These are phyloP conservation scores for Gymnopithys bicolor DNA, from an alignment of 2,797 vertebrate species.

Conservation along the genomic window DNA sequence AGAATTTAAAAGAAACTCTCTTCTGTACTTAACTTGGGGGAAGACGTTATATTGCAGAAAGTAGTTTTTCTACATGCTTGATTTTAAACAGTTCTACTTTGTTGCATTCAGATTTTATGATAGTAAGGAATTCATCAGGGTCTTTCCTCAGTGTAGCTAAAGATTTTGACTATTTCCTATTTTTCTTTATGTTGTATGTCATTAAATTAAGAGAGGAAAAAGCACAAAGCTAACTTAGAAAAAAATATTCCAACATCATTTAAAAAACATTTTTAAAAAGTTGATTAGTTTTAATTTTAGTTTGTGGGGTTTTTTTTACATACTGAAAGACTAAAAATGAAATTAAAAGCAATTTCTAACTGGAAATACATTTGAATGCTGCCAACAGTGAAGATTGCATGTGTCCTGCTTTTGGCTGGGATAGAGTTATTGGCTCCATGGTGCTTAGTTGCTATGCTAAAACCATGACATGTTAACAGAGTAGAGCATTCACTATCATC, in stretches of 20 bases:
- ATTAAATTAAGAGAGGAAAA: background rate
- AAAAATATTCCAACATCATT: background rate
- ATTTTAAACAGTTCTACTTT: background rate
- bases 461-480: background rate
- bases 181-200: background rate
- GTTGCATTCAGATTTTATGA: background rate
- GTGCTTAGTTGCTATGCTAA: background rate
- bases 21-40: background rate
- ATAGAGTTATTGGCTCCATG: background rate
- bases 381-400: background rate
- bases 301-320: background rate
- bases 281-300: background rate
- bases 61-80: background rate
- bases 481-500: accelerated
- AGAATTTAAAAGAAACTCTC: background rate
- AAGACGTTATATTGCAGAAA: background rate
- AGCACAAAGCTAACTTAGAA: background rate
- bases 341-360: background rate
- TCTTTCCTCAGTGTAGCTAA: background rate
- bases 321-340: background rate
- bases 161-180: background rate
- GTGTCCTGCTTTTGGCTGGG: background rate
- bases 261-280: background rate
- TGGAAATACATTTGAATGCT: background rate
- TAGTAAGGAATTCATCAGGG: background rate